Conservation (phyloP, 2,888 invertebrate genomes). For the Macaria notata region DNA sequence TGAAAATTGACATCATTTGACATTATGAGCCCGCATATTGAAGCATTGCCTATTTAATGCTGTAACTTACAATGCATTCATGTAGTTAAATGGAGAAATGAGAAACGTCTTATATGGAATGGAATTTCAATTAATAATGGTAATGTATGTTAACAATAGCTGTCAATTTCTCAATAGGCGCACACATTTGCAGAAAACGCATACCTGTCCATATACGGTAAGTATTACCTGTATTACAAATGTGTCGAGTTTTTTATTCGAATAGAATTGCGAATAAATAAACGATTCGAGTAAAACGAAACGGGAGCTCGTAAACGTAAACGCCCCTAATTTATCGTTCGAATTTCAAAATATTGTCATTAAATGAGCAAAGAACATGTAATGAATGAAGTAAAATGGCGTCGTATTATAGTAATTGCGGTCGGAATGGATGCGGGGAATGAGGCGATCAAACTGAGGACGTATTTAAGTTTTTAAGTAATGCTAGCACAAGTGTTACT, state of each 20-base stretch:
- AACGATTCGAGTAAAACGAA: constrained; percentile 17
- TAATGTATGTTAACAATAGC: constrained; percentile 2
- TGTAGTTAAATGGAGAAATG: background rate
- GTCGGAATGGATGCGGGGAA: constrained; percentile 39
- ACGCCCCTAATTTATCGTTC: constrained; percentile 15
- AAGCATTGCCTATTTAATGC: constrained; percentile 25
- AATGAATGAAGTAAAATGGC: constrained; percentile 15
- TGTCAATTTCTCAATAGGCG: background rate
- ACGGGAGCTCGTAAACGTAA: constrained; percentile 18
- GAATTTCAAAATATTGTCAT: constrained; percentile 26
- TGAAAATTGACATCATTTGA: constrained; percentile 37
- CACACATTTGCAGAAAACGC: background rate
- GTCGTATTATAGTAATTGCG: constrained; percentile 29
- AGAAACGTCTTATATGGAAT: background rate
- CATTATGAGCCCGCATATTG: constrained; percentile 30
- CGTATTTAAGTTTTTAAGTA: constrained; percentile 41
- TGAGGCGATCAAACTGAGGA: constrained; percentile 40
- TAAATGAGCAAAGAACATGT: constrained; percentile 25
- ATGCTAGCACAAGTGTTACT: constrained; percentile 49
- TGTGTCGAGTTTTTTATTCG: constrained; percentile 2
- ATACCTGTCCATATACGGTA: constrained; percentile 3
- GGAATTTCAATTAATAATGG: background rate
- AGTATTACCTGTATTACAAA: background rate
- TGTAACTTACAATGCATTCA: constrained; percentile 8
- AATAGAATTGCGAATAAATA: background rate